These are phyloP conservation scores for Drosophila biarmipes DNA, from an alignment of 1,140 invertebrate species.

Conservation along the genomic window DNA sequence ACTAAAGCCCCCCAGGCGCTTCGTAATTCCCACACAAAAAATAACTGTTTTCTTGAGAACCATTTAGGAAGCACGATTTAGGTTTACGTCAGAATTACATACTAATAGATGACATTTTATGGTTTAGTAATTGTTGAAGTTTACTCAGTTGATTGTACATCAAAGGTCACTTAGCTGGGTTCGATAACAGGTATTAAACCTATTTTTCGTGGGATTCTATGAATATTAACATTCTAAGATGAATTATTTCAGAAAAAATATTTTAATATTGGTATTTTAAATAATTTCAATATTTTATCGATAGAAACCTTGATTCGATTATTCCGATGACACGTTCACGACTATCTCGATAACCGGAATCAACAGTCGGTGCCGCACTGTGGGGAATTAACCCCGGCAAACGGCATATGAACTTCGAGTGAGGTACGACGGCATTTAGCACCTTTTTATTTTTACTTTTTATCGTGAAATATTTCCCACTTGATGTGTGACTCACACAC, in stretches of 20 bases:
- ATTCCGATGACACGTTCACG: background rate
- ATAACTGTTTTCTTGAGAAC: slow-evolving; percentile 13
- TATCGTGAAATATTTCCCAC: slow-evolving; percentile 43
- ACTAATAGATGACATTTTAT: slow-evolving; percentile 5
- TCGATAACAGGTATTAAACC: background rate
- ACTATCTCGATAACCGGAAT: background rate
- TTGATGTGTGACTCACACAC: slow-evolving; percentile 38
- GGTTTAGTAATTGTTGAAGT: slow-evolving; percentile 4
- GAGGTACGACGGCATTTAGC: slow-evolving; percentile 33
- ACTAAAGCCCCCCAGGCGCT: background rate
- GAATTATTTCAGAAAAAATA: background rate
- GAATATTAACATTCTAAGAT: too few species aligned
- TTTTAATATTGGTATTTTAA: background rate
- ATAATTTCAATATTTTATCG: background rate
- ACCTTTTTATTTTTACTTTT: slow-evolving; percentile 44
- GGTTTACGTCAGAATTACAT: background rate
- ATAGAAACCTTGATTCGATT: background rate
- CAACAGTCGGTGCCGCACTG: background rate
- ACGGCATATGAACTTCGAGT: slow-evolving; percentile 14
- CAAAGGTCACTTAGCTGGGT: slow-evolving; percentile 3
- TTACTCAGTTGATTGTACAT: slow-evolving; percentile 12
- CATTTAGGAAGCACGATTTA: background rate
- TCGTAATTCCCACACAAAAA: background rate
- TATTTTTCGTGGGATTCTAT: too few species aligned
- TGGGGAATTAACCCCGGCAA: slow-evolving; percentile 4